Evolutionary conservation across 2,888 invertebrate genomes (phyloP).

Genomic region (Oasisia sp.): DNA sequence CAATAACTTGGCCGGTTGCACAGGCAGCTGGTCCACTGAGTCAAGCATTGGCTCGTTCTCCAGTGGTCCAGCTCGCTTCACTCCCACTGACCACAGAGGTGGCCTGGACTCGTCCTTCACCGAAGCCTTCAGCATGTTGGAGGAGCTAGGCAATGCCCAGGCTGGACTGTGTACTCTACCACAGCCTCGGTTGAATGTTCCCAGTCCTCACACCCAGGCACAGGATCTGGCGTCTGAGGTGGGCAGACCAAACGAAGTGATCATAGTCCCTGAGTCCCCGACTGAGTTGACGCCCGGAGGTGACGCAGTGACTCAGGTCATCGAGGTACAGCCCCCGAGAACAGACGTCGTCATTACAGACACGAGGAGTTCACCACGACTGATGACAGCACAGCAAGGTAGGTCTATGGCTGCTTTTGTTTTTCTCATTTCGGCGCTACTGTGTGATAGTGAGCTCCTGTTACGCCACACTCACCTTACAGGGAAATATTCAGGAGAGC

Average conservation of each 20-base stretch:
- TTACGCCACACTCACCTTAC: not conserved
- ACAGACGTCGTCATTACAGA: not conserved
- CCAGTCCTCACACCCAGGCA: not conserved
- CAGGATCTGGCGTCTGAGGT: not conserved
- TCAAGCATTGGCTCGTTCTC: not conserved
- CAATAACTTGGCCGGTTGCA: not conserved
- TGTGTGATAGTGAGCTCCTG: not conserved
- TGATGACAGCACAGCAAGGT: not conserved
- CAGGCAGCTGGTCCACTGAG: not conserved
- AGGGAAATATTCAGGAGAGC: not conserved
- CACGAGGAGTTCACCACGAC: not conserved
- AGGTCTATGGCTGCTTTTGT: not conserved
- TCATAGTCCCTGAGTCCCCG: not conserved
- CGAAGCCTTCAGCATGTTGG: not conserved
- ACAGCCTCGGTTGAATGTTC: not conserved
- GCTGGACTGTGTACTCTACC: not conserved
- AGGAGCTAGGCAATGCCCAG: not conserved
- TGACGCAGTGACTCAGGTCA: not conserved
- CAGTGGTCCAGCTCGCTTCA: not conserved
- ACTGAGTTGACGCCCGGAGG: not conserved
- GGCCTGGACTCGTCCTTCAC: slow-evolving; percentile 1
- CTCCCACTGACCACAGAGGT: not conserved
- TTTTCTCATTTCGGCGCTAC: not conserved
- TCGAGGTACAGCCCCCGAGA: not conserved
- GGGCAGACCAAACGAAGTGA: not conserved